These are phyloP conservation scores for Dromas ardeola DNA, from an alignment of 2,113 vertebrate genomes.

Conservation along the genomic window DNA sequence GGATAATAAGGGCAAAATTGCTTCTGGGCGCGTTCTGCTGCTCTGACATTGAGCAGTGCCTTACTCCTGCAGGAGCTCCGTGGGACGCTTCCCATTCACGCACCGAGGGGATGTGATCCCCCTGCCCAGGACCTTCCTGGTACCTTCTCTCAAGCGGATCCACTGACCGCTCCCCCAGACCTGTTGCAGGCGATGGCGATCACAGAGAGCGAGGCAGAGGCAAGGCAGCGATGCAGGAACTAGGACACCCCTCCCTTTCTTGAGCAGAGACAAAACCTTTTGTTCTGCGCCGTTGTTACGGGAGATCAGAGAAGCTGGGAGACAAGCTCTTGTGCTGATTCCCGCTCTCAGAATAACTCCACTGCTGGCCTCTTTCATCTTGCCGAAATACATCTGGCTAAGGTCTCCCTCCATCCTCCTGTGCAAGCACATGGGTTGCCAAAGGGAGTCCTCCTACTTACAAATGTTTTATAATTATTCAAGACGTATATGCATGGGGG, in stretches of 20 bases:
- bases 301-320: background rate
- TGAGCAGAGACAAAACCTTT: background rate
- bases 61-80: background rate
- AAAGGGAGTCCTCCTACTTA: background rate
- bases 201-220: background rate
- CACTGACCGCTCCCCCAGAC: background rate
- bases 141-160: background rate
- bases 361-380: background rate
- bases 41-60: background rate
- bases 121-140: background rate
- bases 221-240: background rate
- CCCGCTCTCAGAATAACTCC: background rate
- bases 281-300: rapidly evolving
- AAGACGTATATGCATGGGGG: background rate
- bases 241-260: background rate
- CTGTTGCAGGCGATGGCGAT: background rate
- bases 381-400: background rate
- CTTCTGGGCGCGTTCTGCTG: background rate
- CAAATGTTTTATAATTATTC: background rate
- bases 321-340: background rate
- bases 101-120: background rate
- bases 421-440: background rate
- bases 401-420: background rate
- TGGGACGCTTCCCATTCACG: background rate
- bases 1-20: background rate